These are phyloP conservation scores for Drosophila pachea DNA, from an alignment of 1,140 invertebrate species.

Conservation along the genomic window DNA sequence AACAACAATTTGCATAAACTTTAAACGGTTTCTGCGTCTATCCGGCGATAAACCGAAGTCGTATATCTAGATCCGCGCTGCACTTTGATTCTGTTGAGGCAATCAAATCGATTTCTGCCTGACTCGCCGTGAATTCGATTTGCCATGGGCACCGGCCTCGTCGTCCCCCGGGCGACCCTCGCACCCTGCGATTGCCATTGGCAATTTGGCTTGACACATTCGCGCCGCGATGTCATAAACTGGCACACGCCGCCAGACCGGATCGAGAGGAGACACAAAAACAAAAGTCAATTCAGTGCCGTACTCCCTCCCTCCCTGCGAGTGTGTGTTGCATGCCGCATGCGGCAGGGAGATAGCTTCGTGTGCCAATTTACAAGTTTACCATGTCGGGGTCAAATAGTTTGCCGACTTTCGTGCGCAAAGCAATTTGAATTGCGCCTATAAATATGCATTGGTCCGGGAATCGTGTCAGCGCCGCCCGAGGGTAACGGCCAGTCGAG, in stretches of 20 bases:
- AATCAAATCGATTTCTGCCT: slow-evolving; percentile 24
- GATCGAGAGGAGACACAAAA: background rate
- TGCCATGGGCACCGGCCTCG: too few species aligned
- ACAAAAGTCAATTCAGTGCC: background rate
- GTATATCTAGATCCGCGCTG: background rate
- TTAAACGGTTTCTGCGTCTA: slow-evolving; percentile 14
- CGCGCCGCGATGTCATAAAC: slow-evolving; percentile 50
- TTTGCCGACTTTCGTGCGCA: slow-evolving; percentile 63
- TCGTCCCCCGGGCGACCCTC: too few species aligned
- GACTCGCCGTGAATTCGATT: slow-evolving; percentile 12
- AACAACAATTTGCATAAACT: slow-evolving; percentile 25
- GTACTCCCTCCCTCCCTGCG: background rate
- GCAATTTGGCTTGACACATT: slow-evolving; percentile 36
- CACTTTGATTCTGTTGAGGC: slow-evolving; percentile 11
- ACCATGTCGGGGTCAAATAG: slow-evolving; percentile 75
- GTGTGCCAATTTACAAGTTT: slow-evolving; percentile 73
- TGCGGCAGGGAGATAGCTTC: slow-evolving; percentile 52
- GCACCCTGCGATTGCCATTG: too few species aligned
- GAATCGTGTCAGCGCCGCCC: slow-evolving; percentile 30
- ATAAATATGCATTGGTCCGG: slow-evolving; percentile 55
- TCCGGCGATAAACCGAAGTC: background rate
- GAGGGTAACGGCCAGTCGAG: slow-evolving; percentile 2
- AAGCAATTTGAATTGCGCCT: slow-evolving; percentile 59
- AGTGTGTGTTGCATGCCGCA: slow-evolving; percentile 47
- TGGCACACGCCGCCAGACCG: slow-evolving; percentile 34